These are phyloP conservation scores for Pseudomyrmex dendroicus DNA, from an alignment of 1,140 invertebrate genomes.

Conservation along the genomic window DNA sequence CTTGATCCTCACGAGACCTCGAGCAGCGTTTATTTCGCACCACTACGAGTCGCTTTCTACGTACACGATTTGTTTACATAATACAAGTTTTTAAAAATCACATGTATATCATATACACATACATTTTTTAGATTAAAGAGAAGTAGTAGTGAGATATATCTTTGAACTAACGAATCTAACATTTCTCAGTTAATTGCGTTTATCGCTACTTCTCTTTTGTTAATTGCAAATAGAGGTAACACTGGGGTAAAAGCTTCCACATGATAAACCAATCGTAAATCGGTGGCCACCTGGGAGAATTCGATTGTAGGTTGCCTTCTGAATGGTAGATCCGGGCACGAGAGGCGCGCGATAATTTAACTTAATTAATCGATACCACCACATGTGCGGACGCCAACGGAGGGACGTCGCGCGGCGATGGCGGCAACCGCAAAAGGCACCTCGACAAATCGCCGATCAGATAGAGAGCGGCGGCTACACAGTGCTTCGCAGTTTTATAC, in stretches of 20 bases:
- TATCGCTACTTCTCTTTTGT: background rate
- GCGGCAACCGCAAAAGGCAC: conserved; percentile 62
- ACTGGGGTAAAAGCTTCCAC: background rate
- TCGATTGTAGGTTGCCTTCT: conserved; percentile 22
- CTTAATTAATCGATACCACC: conserved; percentile 46
- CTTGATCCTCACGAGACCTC: background rate
- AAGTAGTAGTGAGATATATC: background rate
- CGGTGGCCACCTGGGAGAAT: background rate
- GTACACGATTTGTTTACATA: background rate
- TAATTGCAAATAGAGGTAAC: background rate
- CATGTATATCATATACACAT: background rate
- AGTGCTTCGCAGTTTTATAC: conserved; percentile 27
- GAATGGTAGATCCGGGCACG: conserved; percentile 17
- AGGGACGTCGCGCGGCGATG: conserved; percentile 57
- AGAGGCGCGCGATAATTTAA: conserved; percentile 30
- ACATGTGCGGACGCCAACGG: background rate
- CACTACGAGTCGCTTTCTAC: background rate
- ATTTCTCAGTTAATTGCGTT: background rate
- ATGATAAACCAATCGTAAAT: conserved; percentile 18
- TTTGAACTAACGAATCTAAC: background rate
- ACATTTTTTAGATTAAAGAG: background rate
- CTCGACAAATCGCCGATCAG: conserved; percentile 73
- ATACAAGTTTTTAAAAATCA: background rate
- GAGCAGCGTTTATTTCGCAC: conserved; percentile 13
- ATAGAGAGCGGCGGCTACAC: conserved; percentile 63